These are phyloP conservation scores for Meda fulgida DNA, from an alignment of 2,797 vertebrate genomes.

Conservation along the genomic window DNA sequence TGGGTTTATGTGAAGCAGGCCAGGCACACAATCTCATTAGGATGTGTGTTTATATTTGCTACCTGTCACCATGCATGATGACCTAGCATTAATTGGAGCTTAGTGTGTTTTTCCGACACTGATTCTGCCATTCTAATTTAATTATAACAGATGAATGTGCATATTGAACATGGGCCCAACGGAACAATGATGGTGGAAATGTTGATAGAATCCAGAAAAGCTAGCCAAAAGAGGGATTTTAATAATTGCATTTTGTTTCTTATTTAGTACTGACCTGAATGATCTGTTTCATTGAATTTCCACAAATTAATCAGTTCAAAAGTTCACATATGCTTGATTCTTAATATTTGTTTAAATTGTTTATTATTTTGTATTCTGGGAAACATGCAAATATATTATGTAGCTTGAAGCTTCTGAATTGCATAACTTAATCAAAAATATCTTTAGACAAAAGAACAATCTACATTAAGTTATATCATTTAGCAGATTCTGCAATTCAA, in stretches of 20 bases:
- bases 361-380: neutral
- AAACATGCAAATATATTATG: neutral
- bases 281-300: neutral
- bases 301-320: neutral
- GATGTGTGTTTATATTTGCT: constrained; percentile 29
- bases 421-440: neutral
- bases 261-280: neutral
- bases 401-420: neutral
- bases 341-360: neutral
- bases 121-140: constrained; percentile 3
- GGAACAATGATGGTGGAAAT: neutral
- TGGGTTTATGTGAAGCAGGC: constrained; percentile 27
- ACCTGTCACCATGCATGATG: constrained; percentile 9
- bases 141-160: neutral
- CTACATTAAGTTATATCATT: neutral
- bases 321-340: neutral
- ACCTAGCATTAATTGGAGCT: constrained; percentile 29
- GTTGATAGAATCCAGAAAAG: neutral
- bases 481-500: neutral
- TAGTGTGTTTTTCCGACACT: constrained; percentile 12
- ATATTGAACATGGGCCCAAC: neutral
- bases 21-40: constrained; percentile 19
- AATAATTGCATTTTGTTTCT: neutral
- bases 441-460: neutral
- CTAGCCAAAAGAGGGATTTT: neutral